A percentile compares a stretch with the other conserved stretches of the same genome.
Conservation (phyloP, 2,797 vertebrate species). For the Liparis tanakae region DNA sequence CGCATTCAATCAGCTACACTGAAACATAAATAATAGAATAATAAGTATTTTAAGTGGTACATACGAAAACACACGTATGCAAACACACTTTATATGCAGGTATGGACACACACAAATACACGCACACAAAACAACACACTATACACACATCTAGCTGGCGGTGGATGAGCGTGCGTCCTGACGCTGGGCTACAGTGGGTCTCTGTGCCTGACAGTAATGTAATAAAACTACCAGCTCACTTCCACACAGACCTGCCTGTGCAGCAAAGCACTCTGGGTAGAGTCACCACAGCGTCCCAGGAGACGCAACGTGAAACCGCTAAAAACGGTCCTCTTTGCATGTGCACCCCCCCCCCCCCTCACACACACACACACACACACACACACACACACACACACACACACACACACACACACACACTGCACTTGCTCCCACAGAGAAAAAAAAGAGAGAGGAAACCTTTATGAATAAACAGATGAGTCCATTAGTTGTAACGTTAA, state of each 20-base stretch:
- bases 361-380: no score
- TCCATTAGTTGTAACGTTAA: slow-evolving; percentile 74
- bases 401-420: slow-evolving; percentile 14
- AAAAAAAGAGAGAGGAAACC: slow-evolving; percentile 45
- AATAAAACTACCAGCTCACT: slow-evolving; percentile 72
- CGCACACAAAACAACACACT: slow-evolving; percentile 7
- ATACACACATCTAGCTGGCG: slow-evolving; percentile 26
- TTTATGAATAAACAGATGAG: slow-evolving; percentile 76
- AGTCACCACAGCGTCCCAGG: slow-evolving; percentile 73
- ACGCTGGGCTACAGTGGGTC: slow-evolving; percentile 60
- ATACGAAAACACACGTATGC: slow-evolving; percentile 8
- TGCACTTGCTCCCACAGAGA: slow-evolving; percentile 42
- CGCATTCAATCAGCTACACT: not conserved
- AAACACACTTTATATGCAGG: slow-evolving; percentile 16
- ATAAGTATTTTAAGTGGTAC: slow-evolving; percentile 6
- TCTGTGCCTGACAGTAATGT: slow-evolving; percentile 73
- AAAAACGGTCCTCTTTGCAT: slow-evolving; percentile 50
- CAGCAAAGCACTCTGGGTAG: slow-evolving; percentile 76
- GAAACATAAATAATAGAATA: not conserved
- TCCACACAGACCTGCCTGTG: slow-evolving; percentile 74
- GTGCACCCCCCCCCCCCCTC: not conserved
- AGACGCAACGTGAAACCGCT: slow-evolving; percentile 71
- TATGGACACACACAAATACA: slow-evolving; percentile 24
- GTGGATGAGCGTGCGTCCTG: slow-evolving; percentile 50
- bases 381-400: slow-evolving; percentile 27